Percentiles rank a stretch among this genome's conserved stretches.
Evolutionary conservation across 2,888 invertebrate genomes (phyloP).

Genomic region (Mimumesa dahlbomi): DNA sequence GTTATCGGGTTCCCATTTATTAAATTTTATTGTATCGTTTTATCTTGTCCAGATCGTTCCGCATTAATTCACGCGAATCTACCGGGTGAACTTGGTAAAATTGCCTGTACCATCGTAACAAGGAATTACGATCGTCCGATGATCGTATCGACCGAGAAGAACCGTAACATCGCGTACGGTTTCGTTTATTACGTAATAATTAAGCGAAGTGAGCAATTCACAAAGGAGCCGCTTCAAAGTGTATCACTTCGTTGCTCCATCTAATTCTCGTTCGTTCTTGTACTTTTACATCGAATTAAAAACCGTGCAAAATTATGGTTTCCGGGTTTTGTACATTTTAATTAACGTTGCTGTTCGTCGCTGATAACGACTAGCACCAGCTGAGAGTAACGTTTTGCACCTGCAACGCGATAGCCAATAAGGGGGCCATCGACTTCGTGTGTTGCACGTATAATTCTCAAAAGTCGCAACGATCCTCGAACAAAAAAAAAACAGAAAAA

Average conservation of each 20-base stretch:
- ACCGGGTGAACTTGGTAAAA: no score
- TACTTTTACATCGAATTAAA: no score
- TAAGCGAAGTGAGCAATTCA: background rate
- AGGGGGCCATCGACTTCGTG: conserved; percentile 55
- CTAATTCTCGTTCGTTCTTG: background rate
- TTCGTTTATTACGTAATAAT: background rate
- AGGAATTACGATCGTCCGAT: background rate
- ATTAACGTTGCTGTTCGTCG: conserved; percentile 44
- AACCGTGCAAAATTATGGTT: conserved; percentile 2
- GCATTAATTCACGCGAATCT: no score
- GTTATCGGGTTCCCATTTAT: no score
- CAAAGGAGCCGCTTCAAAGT: background rate
- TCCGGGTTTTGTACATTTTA: conserved; percentile 24
- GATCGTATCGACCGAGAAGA: background rate
- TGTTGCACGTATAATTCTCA: background rate
- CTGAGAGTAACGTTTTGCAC: conserved; percentile 46
- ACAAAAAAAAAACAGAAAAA: no score
- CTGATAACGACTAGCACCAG: background rate
- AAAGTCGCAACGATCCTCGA: background rate
- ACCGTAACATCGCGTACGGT: background rate
- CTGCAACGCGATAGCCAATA: conserved; percentile 48
- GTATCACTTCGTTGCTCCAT: background rate
- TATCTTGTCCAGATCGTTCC: no score
- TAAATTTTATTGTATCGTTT: no score
- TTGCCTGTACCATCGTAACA: no score